phyloP scores from a whole-genome alignment of 2,113 vertebrate genomes.

The Periophthalmus modestus region DNA sequence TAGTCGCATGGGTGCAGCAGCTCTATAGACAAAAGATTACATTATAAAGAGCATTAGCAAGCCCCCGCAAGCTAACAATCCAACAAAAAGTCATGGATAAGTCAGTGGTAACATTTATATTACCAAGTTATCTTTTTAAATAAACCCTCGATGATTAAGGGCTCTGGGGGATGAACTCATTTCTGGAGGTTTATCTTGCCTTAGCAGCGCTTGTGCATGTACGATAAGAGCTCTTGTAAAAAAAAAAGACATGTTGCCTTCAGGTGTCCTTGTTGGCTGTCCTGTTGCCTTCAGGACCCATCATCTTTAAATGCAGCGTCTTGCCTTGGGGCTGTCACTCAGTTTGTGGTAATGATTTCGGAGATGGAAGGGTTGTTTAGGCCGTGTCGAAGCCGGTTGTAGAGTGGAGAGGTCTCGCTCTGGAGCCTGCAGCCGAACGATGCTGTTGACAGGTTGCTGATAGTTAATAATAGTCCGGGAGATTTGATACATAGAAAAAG shows the following conservation, averaged over 20 bases:
- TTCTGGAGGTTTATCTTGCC: conserved; percentile 8
- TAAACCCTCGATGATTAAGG: conserved; percentile 3
- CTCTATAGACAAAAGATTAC: background rate
- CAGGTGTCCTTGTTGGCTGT: conserved; percentile 13
- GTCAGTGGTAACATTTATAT: conserved; percentile 4
- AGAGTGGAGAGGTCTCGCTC: conserved; percentile 19
- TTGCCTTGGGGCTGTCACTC: background rate
- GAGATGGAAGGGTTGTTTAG: conserved; percentile 11
- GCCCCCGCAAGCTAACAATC: background rate
- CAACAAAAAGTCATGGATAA: background rate
- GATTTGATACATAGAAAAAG: conserved; percentile 16
- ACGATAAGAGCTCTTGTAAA: conserved; percentile 8
- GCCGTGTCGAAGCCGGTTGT: background rate
- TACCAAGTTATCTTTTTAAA: background rate
- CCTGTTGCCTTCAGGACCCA: conserved; percentile 10
- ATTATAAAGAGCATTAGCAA: background rate
- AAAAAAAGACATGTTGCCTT: conserved; percentile 16
- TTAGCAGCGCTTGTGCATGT: conserved; percentile 3
- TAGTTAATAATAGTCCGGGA: conserved; percentile 22
- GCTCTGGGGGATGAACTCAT: background rate
- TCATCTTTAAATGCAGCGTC: conserved; percentile 5
- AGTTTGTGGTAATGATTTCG: conserved; percentile 15
- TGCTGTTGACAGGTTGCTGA: conserved; percentile 20
- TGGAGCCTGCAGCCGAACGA: background rate
- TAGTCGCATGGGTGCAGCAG: no score